Base-by-base conservation (phyloP, 1,140 invertebrate species). In the Eumeta japonica region DNA sequence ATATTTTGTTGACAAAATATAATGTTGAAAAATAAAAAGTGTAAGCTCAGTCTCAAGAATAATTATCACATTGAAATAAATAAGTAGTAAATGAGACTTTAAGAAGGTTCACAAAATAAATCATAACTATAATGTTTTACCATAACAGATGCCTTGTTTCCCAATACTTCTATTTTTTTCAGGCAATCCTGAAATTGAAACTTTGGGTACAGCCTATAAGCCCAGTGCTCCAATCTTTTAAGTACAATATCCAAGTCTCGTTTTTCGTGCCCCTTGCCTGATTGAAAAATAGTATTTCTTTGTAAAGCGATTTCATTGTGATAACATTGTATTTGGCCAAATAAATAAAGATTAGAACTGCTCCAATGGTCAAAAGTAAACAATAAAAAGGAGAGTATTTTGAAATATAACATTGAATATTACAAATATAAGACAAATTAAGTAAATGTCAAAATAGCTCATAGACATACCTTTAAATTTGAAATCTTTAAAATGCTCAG, bases 151-250 rank as follows among this genome's bases (percentile, higher is more conserved):
- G 81, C 85, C 50, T 90, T 90, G 13, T 77, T 76, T 1, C 92
- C 92, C 1, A 96, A 75, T 30, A 80, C 81, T 58, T 94, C 92
- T 34, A 92, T 80, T 67, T 85, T 85, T 36, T 85, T 84, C 1
- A 95, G 70, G 42, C 87, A 87, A 63, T 94, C 90, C 57, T 89
- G 86, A 76, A 95, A 95, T 12, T 85, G 79, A 50, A 87, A 87
- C 56, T 88, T 92, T 1, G 94, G 92, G 78, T 87, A 95, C 28
- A 97, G 60, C 40, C 93, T 78, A 62, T 96, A 92, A 2, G 85
- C 85, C 94, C 94, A 97, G 54, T 96, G 92, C 53, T 97, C 90
- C 35, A 96, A 55, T 48, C 83, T 86, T 27, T 86, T 84, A 74
- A 97, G 80, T 0, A 96, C 71, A 31, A 82, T 60, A 57, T 90